These are phyloP conservation scores for Linnaemya tessellans DNA, from an alignment of 2,888 invertebrate genomes.

Conservation along the genomic window DNA sequence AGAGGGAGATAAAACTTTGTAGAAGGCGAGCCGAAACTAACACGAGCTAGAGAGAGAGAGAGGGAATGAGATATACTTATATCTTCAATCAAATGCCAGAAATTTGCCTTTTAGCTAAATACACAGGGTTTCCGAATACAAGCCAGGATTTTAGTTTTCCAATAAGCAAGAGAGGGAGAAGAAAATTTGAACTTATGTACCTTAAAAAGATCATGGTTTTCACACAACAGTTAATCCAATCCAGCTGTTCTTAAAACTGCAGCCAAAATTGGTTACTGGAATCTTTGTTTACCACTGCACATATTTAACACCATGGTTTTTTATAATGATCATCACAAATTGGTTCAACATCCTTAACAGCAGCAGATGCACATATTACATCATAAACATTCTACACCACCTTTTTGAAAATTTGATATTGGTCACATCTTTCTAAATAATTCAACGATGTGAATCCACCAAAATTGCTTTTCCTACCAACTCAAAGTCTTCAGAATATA, in stretches of 20 bases:
- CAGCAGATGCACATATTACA: background rate
- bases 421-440: constrained; percentile 1
- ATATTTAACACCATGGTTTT: constrained; percentile 30
- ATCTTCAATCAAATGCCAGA: constrained; percentile 18
- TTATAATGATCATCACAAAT: constrained; percentile 10
- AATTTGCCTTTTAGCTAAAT: constrained; percentile 28
- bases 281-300: constrained; percentile 22
- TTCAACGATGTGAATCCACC: constrained; percentile 13
- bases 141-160: constrained; percentile 51
- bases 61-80: constrained; percentile 13
- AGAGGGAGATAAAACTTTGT: constrained; percentile 15
- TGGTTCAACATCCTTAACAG: constrained; percentile 13
- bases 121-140: constrained; percentile 29
- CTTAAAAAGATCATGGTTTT: constrained; percentile 30
- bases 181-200: constrained; percentile 8
- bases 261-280: constrained; percentile 18
- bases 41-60: constrained; percentile 5
- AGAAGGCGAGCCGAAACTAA: background rate
- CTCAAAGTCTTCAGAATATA: constrained; percentile 15
- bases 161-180: background rate
- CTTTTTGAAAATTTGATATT: constrained; percentile 21
- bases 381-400: constrained; percentile 1
- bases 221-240: constrained; percentile 21
- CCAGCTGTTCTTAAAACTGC: constrained; percentile 22
- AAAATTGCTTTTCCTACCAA: background rate